Percentiles rank a stretch among this genome's conserved stretches.
These are phyloP conservation scores for Butorides virescens DNA, from an alignment of 2,113 vertebrate species.

Conservation along the genomic window DNA sequence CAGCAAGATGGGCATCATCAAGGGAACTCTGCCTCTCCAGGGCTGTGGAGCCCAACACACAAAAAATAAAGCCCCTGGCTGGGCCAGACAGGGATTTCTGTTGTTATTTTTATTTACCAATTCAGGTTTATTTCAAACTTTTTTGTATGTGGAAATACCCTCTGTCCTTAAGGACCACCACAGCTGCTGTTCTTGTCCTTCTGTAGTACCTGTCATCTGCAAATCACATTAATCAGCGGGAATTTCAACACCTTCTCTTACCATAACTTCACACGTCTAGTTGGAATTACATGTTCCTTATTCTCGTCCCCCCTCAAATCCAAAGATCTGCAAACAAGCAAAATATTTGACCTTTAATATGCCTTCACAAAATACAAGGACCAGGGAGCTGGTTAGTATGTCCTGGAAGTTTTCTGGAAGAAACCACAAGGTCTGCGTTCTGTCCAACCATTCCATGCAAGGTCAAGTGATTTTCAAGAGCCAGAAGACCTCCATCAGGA, in stretches of 20 bases:
- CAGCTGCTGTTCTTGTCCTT: not conserved
- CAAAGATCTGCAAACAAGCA: constrained; percentile 6
- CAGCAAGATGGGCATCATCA: not conserved
- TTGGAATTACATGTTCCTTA: not conserved
- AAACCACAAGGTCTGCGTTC: not conserved
- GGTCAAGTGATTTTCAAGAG: not conserved
- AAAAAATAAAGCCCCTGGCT: not conserved
- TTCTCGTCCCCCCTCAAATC: not conserved
- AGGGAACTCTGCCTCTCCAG: not conserved
- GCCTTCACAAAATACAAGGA: not conserved
- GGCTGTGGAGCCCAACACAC: not conserved
- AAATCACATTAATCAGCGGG: not conserved
- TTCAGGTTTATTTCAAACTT: not conserved
- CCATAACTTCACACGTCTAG: not conserved
- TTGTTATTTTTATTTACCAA: not conserved
- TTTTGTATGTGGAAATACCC: not conserved
- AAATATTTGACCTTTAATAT: not conserved
- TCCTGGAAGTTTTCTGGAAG: not conserved
- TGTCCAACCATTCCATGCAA: not conserved
- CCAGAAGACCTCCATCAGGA: not conserved
- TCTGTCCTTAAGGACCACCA: not conserved
- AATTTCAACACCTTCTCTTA: constrained; percentile 11
- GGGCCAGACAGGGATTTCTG: not conserved
- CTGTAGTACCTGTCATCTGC: not conserved
- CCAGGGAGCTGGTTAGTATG: not conserved